A percentile compares a stretch with the other conserved stretches of the same genome.
Conservation (phyloP, 2,797 vertebrate genomes). For the Dallia pectoralis region DNA sequence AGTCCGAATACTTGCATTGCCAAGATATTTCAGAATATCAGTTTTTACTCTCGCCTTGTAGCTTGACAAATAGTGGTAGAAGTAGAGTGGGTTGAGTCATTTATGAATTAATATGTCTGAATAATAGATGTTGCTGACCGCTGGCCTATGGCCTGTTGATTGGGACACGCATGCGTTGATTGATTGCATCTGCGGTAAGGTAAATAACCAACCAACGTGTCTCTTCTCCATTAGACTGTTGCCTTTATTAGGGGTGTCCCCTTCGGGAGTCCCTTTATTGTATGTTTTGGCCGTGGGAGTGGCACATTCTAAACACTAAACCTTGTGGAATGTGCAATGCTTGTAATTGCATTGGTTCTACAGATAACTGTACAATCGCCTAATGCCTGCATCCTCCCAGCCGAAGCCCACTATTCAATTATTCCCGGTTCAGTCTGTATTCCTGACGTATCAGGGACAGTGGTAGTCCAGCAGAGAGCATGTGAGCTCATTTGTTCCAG, state of each 20-base stretch:
- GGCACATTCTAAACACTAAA: constrained; percentile 20
- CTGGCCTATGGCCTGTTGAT: not conserved
- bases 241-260: too few relatives aligned
- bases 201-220: constrained; percentile 12
- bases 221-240: constrained; percentile 67
- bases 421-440: not conserved
- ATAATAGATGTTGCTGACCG: too few relatives aligned
- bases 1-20: too few relatives aligned
- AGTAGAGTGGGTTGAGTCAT: too few relatives aligned
- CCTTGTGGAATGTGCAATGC: constrained; percentile 21
- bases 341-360: not conserved
- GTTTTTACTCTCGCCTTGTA: not conserved
- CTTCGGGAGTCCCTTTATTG: too few relatives aligned
- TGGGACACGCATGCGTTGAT: not conserved
- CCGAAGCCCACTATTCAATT: not conserved
- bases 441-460: not conserved
- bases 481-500: constrained; percentile 20
- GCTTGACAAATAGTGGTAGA: not conserved
- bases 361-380: not conserved
- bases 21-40: too few relatives aligned
- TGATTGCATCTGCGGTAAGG: not conserved
- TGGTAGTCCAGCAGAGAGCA: not conserved
- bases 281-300: constrained; percentile 18
- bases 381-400: not conserved
- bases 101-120: too few relatives aligned